Percentiles rank a stretch among this genome's conserved stretches.
These are phyloP conservation scores for Thoracochromis brauschi DNA, from an alignment of 2,113 vertebrate genomes.

Conservation along the genomic window DNA sequence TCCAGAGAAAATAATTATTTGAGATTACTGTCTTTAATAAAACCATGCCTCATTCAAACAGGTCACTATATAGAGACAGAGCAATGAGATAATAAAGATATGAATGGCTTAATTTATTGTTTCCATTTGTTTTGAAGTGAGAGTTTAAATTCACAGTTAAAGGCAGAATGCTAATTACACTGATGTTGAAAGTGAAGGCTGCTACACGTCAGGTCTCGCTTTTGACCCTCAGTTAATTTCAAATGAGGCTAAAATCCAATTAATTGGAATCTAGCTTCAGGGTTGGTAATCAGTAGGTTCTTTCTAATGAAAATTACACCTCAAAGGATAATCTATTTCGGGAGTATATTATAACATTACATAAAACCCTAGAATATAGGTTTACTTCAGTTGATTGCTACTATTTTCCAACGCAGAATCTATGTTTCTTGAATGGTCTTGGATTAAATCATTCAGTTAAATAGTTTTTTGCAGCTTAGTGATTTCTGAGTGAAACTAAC, in stretches of 20 bases:
- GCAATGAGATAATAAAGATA: not conserved
- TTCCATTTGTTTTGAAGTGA: not conserved
- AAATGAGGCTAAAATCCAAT: constrained; percentile 27
- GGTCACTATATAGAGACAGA: not conserved
- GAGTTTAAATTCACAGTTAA: not conserved
- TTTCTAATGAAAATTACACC: constrained; percentile 9
- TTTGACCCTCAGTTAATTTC: not conserved
- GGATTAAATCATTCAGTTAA: not conserved
- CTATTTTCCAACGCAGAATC: not conserved
- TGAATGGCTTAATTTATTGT: not conserved
- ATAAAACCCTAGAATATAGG: not conserved
- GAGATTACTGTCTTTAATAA: not conserved
- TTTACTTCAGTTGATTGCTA: not conserved
- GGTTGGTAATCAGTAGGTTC: not conserved
- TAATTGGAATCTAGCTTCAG: constrained; percentile 31
- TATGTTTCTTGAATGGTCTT: not conserved
- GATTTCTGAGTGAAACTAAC: not conserved
- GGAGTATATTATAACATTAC: not conserved
- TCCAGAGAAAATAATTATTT: not conserved
- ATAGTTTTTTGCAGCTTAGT: not conserved
- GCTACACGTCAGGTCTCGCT: not conserved
- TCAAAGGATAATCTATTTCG: constrained; percentile 19
- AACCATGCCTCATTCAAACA: not conserved
- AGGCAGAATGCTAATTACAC: not conserved
- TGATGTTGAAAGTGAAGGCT: not conserved